These are phyloP conservation scores for Meghimatium bilineatum DNA, from an alignment of 2,888 invertebrate species.

Conservation along the genomic window DNA sequence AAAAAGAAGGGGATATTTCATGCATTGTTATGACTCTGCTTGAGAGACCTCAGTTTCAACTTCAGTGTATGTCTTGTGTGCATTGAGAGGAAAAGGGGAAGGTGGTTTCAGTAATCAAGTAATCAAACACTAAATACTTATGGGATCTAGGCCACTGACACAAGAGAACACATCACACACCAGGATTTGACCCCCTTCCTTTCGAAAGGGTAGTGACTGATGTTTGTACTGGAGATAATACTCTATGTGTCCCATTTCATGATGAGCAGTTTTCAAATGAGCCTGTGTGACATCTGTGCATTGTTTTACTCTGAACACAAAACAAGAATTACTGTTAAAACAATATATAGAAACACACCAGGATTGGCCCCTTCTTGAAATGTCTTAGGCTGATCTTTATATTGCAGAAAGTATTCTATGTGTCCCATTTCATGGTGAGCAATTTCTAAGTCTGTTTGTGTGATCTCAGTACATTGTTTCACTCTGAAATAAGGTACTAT, in stretches of 20 bases:
- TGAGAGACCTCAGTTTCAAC: no score
- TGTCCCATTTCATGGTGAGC: conserved; percentile 77
- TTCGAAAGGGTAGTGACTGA: conserved; percentile 81
- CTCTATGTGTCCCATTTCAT: conserved; percentile 77
- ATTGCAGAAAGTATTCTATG: conserved; percentile 74
- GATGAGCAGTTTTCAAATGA: conserved; percentile 73
- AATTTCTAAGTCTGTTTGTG: conserved; percentile 65
- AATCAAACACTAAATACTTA: not conserved
- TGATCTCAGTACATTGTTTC: conserved; percentile 50
- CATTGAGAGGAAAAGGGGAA: no score
- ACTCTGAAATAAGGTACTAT: conserved; percentile 22
- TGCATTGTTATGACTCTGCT: no score
- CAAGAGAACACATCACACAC: conserved; percentile 76
- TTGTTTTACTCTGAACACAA: conserved; percentile 48
- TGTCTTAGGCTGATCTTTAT: conserved; percentile 76
- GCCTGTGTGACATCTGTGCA: conserved; percentile 56
- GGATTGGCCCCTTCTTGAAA: conserved; percentile 89
- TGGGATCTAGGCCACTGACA: not conserved
- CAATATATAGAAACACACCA: conserved; percentile 78
- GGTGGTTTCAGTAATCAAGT: no score
- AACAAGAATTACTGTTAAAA: not conserved
- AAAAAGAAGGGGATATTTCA: no score
- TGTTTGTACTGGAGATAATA: conserved; percentile 74
- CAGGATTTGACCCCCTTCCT: conserved; percentile 88
- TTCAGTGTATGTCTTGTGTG: no score